Conservation (phyloP, 1,140 invertebrate species). For the Calliopsis andreniformis region DNA sequence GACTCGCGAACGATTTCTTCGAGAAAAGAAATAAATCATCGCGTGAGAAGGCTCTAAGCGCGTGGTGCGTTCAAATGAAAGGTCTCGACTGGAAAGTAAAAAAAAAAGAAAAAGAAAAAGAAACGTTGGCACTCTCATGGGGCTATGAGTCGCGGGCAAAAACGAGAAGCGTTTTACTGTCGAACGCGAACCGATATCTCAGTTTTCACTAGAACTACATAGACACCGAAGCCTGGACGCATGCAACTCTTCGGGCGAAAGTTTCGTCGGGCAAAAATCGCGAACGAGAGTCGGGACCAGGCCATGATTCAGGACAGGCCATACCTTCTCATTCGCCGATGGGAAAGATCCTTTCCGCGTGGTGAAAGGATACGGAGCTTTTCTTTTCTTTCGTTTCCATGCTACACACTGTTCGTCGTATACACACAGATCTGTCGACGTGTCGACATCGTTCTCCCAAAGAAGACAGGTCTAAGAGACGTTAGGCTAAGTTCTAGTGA, state of each 20-base stretch:
- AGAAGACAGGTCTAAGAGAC: slow-evolving; percentile 52
- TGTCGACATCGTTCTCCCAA: not conserved
- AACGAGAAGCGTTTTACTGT: slow-evolving; percentile 27
- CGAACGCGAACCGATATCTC: slow-evolving; percentile 30
- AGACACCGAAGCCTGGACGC: slow-evolving; percentile 48
- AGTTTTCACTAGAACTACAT: slow-evolving; percentile 77
- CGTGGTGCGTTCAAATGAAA: too few relatives aligned
- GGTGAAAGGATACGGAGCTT: slow-evolving; percentile 35
- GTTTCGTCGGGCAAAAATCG: slow-evolving; percentile 5
- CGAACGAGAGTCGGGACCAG: not conserved
- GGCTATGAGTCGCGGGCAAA: slow-evolving; percentile 62
- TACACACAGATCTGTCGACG: slow-evolving; percentile 33
- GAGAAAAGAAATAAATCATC: not conserved
- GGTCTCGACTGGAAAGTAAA: too few relatives aligned
- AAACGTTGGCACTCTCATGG: slow-evolving; percentile 18
- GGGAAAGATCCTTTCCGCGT: slow-evolving; percentile 34
- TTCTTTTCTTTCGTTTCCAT: slow-evolving; percentile 42
- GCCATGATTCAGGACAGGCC: slow-evolving; percentile 7
- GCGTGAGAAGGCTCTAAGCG: not conserved
- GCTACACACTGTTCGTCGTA: slow-evolving; percentile 41
- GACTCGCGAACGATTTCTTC: not conserved
- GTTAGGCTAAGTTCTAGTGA: slow-evolving; percentile 73
- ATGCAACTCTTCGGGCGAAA: slow-evolving; percentile 41
- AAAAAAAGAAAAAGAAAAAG: too few relatives aligned
- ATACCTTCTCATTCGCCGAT: slow-evolving; percentile 7